These are phyloP conservation scores for Eilema griseolum DNA, from an alignment of 2,888 invertebrate genomes.

Conservation along the genomic window DNA sequence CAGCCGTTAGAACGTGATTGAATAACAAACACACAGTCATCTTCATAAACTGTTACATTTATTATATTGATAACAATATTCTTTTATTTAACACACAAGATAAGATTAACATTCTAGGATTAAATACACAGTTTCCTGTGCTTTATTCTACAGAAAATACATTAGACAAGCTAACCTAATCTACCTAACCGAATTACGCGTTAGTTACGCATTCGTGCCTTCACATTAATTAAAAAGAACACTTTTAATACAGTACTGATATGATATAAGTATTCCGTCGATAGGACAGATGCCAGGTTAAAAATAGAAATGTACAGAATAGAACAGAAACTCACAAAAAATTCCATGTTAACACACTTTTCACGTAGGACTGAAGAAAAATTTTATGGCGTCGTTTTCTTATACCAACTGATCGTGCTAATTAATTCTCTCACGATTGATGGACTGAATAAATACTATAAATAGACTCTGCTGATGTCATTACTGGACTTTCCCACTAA, in stretches of 20 bases:
- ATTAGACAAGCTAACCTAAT: too few species aligned
- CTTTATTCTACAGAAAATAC: too few species aligned
- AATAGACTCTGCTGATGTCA: neutral
- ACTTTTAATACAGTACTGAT: neutral
- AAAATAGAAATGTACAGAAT: neutral
- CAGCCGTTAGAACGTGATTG: too few species aligned
- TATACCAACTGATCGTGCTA: conserved; percentile 54
- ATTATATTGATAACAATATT: neutral
- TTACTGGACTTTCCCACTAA: neutral
- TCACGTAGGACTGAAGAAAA: conserved; percentile 46
- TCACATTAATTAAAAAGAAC: neutral
- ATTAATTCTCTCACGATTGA: conserved; percentile 47
- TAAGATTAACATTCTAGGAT: neutral
- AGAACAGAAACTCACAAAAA: conserved; percentile 51
- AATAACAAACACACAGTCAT: too few species aligned
- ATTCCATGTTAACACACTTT: conserved; percentile 52
- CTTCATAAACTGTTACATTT: neutral
- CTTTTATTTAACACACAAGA: neutral
- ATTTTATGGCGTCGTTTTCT: conserved; percentile 30
- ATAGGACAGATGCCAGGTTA: neutral
- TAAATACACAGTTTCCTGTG: too few species aligned
- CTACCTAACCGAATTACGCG: too few species aligned
- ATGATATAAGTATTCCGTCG: neutral
- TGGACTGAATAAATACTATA: conserved; percentile 5
- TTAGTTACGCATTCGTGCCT: too few species aligned